Evolutionary conservation across 2,888 invertebrate species (phyloP).

Genomic region (Diplazon laetatorius): DNA sequence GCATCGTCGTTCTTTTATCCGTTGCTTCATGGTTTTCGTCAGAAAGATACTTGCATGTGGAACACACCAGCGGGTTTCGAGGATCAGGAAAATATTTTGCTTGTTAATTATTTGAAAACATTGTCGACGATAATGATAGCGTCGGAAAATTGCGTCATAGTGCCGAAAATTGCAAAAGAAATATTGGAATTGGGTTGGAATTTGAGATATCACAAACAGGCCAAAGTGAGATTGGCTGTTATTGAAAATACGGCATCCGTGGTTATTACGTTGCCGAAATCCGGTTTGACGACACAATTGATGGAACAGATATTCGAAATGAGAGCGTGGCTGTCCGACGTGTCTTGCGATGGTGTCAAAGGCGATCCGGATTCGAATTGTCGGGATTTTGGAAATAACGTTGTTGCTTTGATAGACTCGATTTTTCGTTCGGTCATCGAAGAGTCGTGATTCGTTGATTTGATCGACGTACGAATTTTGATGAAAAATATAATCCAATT

Average conservation of each 20-base stretch:
- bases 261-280: conserved; percentile 85
- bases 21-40: conserved; percentile 87
- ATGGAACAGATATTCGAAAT: conserved; percentile 86
- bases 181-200: conserved; percentile 87
- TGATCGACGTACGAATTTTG: background rate
- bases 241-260: conserved; percentile 88
- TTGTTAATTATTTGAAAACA: conserved; percentile 88
- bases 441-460: conserved; percentile 8
- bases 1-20: conserved; percentile 94
- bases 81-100: conserved; percentile 87
- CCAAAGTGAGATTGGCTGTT: conserved; percentile 87
- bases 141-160: conserved; percentile 87
- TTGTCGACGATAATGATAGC: conserved; percentile 87
- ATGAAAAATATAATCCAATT: no score
- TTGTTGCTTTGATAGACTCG: conserved; percentile 84
- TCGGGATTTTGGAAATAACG: conserved; percentile 86
- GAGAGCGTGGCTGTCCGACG: conserved; percentile 87
- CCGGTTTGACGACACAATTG: conserved; percentile 85
- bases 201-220: conserved; percentile 87
- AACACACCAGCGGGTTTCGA: conserved; percentile 83
- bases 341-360: conserved; percentile 84
- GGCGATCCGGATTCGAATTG: conserved; percentile 88
- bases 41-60: conserved; percentile 84
- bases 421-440: conserved; percentile 58
- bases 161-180: conserved; percentile 88